Conservation (phyloP, 2,797 vertebrate genomes). For the Hypotaenidia philippensis region DNA sequence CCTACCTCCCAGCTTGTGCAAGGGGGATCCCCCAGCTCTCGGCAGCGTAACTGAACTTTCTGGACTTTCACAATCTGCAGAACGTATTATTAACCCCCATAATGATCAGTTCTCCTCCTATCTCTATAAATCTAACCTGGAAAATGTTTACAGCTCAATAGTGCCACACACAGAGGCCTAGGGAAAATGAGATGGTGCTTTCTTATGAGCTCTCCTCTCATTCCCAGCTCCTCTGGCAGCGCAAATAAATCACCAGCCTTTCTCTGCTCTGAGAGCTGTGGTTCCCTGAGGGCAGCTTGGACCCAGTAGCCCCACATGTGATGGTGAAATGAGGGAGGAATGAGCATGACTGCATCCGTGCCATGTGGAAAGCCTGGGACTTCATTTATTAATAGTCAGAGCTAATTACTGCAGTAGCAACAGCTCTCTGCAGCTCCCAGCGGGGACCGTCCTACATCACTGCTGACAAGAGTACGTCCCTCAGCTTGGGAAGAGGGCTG, state of each 20-base stretch:
- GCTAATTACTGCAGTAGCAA: not conserved
- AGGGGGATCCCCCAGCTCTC: not conserved
- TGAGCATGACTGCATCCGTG: fast-evolving
- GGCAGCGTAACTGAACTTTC: not conserved
- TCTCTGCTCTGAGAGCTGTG: not conserved
- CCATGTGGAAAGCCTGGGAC: not conserved
- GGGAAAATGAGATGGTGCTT: not conserved
- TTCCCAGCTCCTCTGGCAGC: not conserved
- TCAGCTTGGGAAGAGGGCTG: not conserved
- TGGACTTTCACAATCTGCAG: slow-evolving; percentile 10
- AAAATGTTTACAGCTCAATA: slow-evolving; percentile 42
- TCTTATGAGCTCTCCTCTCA: not conserved
- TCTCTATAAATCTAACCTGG: not conserved
- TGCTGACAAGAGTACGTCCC: fast-evolving
- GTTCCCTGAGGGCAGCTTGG: not conserved
- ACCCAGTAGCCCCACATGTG: not conserved
- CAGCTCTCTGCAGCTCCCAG: not conserved
- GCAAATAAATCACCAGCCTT: not conserved
- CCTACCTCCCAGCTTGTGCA: not conserved
- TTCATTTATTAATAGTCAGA: not conserved
- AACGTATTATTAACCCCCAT: not conserved
- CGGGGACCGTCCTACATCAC: fast-evolving
- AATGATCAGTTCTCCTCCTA: not conserved
- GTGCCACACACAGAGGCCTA: slow-evolving; percentile 40
- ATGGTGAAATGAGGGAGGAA: not conserved